Evolutionary conservation across 2,888 invertebrate species (phyloP), one percentile per base, ranked within the genome.

Genomic region (Steinernema hermaphroditum): DNA sequence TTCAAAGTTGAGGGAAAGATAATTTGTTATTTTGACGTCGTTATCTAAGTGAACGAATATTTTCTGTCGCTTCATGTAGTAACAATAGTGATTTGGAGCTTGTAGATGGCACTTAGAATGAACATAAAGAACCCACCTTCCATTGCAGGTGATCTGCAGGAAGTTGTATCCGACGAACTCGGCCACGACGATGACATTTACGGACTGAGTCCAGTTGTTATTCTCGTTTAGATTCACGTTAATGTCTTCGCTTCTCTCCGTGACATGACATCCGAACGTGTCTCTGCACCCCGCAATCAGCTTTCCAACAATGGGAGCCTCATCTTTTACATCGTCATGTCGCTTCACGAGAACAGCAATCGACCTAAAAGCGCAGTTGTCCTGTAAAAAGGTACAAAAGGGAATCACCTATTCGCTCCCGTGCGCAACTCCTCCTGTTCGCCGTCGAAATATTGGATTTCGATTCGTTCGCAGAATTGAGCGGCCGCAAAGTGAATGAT

Each of bases 111-210:
- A n/a, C n/a, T n/a, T n/a, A n/a, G n/a, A n/a, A n/a, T n/a, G n/a
- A n/a, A n/a, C n/a, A n/a, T n/a, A n/a, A n/a, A n/a, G n/a, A 62
- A 62, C 62, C 29, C 9, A 62, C 62, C 62, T 62, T 62, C 62
- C 62, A 34, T 62, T 62, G n/a, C 62, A 62, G 32, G 12, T 27
- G 16, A 62, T 29, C 16, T 62, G 32, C 16, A 62, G 16, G 29
- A 32, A 12, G 19, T 62, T 62, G 34, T 62, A 62, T 1, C 62
- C 62, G 32, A 62, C 32, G 27, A 62, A 62, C 32, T 62, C 62
- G 19, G 62, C 62, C 27, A 34, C 62, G 2, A 62, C 32, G 29
- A 32, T 62, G 2, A 62, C 62, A 27, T 62, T 62, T 1, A 62
- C 16, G 1, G 32, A 8, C 34, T 62, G 62, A 9, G 27, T 62